Evolutionary conservation across 2,888 invertebrate genomes (phyloP).

Genomic region (Pharmacophagus antenor): DNA sequence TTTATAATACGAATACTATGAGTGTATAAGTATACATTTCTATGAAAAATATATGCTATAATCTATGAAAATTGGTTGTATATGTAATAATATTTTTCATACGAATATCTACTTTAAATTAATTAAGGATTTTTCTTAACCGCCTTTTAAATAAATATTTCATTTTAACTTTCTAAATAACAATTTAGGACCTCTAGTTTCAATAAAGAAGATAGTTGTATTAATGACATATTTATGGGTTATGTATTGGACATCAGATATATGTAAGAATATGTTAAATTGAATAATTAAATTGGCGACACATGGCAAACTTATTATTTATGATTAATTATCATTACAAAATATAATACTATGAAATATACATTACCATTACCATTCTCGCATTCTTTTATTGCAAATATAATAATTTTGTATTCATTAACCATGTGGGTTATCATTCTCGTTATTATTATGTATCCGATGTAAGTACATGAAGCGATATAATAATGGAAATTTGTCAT

Average conservation of each 20-base stretch:
- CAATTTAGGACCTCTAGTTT: too few relatives aligned
- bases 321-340: neutral
- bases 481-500: constrained; percentile 2
- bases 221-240: too few relatives aligned
- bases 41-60: too few relatives aligned
- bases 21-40: neutral
- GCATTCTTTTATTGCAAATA: constrained; percentile 26
- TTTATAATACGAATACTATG: neutral
- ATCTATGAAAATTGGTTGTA: too few relatives aligned
- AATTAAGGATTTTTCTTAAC: neutral
- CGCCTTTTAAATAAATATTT: neutral
- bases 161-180: neutral
- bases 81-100: neutral
- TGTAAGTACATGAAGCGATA: neutral
- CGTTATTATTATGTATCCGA: neutral
- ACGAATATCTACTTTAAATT: neutral
- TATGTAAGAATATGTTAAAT: too few relatives aligned
- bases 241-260: too few relatives aligned
- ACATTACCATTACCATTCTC: neutral
- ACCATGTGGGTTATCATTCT: neutral
- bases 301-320: neutral
- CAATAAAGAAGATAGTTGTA: too few relatives aligned
- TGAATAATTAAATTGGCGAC: too few relatives aligned
- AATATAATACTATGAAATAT: neutral
- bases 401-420: neutral